Evolutionary conservation across 2,113 vertebrate species (phyloP).

Genomic region (Vanacampus margaritifer): DNA sequence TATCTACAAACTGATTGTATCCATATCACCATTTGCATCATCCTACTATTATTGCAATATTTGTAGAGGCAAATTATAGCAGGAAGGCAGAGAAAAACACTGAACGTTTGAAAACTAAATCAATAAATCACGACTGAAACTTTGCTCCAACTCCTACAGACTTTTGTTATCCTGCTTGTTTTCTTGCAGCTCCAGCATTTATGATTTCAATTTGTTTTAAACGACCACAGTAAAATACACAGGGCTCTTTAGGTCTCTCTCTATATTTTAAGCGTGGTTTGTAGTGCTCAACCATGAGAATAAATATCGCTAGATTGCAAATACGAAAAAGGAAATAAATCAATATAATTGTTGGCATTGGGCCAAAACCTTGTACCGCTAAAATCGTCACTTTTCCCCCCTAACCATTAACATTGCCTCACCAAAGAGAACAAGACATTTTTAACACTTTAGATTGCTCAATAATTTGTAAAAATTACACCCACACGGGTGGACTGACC

Average conservation of each 20-base stretch:
- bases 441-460: too few relatives aligned
- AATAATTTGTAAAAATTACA: too few relatives aligned
- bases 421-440: too few relatives aligned
- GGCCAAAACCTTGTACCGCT: too few relatives aligned
- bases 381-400: too few relatives aligned
- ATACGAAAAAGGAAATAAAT: not conserved
- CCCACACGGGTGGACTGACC: too few relatives aligned
- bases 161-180: constrained; percentile 10
- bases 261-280: constrained; percentile 3
- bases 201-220: constrained; percentile 24
- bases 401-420: too few relatives aligned
- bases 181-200: constrained; percentile 25
- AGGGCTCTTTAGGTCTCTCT: not conserved
- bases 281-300: constrained; percentile 5
- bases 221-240: not conserved
- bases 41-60: not conserved
- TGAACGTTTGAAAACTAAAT: constrained; percentile 17
- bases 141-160: constrained; percentile 27
- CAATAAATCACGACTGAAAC: constrained; percentile 33
- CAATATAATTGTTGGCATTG: constrained; percentile 7
- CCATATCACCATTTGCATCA: not conserved
- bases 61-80: constrained; percentile 9
- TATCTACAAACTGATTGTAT: not conserved
- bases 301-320: not conserved
- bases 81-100: constrained; percentile 12